Evolutionary conservation across 1,140 invertebrate species (phyloP).

Genomic region (Pteromalus puparum): DNA sequence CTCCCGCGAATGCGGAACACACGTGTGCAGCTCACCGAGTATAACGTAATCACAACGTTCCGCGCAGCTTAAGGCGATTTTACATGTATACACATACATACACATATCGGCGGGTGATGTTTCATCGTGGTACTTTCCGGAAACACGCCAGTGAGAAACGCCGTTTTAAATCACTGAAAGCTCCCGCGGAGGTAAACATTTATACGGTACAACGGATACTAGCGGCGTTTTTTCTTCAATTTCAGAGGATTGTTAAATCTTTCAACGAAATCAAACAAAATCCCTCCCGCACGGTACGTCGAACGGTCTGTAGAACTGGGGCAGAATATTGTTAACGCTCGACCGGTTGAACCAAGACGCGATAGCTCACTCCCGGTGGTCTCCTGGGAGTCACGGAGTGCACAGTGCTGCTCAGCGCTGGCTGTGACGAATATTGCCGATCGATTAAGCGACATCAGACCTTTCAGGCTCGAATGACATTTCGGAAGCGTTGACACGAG

Average conservation of each 20-base stretch:
- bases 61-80: conserved; percentile 12
- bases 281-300: no score
- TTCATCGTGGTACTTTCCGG: background rate
- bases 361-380: background rate
- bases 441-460: conserved; percentile 15
- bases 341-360: background rate
- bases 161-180: no score
- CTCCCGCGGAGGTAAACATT: background rate
- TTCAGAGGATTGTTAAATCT: no score
- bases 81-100: background rate
- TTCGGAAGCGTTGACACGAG: no score
- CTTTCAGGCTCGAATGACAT: background rate
- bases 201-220: no score
- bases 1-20: background rate
- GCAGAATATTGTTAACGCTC: conserved; percentile 29
- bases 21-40: background rate
- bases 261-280: no score
- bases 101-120: background rate
- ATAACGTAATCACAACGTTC: conserved; percentile 32
- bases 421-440: background rate
- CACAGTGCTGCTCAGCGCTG: background rate
- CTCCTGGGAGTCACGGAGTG: background rate
- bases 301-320: background rate
- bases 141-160: background rate
- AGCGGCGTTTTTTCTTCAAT: no score